Conservation (phyloP, 1,140 invertebrate species). For the Aethina tumida region DNA sequence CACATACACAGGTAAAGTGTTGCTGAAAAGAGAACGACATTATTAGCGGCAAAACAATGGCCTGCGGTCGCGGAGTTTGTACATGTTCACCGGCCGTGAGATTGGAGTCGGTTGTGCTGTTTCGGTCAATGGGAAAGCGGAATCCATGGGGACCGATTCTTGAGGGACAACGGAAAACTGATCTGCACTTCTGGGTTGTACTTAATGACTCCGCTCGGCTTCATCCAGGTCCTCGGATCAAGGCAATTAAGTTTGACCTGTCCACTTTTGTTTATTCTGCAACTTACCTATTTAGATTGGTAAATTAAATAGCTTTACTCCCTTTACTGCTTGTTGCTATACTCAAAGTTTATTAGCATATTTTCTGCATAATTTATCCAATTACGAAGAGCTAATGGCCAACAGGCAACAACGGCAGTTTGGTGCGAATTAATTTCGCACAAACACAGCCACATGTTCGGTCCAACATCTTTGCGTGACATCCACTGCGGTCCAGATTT, state of each 20-base stretch:
- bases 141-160: slow-evolving; percentile 4
- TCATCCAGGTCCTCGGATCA: not conserved
- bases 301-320: too few relatives aligned
- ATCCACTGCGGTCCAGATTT: too few relatives aligned
- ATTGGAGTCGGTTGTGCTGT: slow-evolving; percentile 16
- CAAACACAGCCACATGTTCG: too few relatives aligned
- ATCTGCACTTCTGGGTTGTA: slow-evolving; percentile 1
- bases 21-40: slow-evolving; percentile 18
- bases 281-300: slow-evolving; percentile 4
- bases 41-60: slow-evolving; percentile 20
- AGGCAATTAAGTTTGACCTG: not conserved
- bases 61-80: slow-evolving; percentile 17
- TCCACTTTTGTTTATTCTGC: not conserved
- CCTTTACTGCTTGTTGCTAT: too few relatives aligned
- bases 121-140: slow-evolving; percentile 10
- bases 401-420: too few relatives aligned
- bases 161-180: slow-evolving; percentile 12
- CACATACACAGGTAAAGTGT: slow-evolving; percentile 4
- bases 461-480: too few relatives aligned
- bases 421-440: too few relatives aligned
- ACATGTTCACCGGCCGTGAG: slow-evolving; percentile 16
- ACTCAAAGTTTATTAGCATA: too few relatives aligned
- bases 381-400: too few relatives aligned
- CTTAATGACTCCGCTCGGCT: not conserved
- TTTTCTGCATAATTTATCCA: too few relatives aligned